Evolutionary conservation across 1,140 invertebrate species (phyloP), one percentile per base, ranked within the genome.

Genomic region (Saccostrea echinata): DNA sequence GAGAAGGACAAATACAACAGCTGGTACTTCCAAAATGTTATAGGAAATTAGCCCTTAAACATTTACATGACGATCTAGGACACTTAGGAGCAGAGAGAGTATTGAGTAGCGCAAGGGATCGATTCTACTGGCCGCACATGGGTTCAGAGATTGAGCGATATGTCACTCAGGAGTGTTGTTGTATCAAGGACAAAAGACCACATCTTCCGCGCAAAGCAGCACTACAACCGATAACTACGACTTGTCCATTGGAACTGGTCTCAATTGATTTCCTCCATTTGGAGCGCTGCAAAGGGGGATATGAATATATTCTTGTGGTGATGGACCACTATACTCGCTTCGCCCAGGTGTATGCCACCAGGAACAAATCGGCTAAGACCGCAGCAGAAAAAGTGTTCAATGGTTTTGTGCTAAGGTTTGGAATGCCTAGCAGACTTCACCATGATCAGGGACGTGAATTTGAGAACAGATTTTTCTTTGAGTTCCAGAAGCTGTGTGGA

Each of bases 41-140:
- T n/a, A n/a, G n/a, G n/a, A n/a, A n/a, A n/a, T n/a, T n/a, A n/a
- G n/a, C n/a, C n/a, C n/a, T n/a, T n/a, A n/a, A n/a, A n/a, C n/a
- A n/a, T n/a, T n/a, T n/a, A n/a, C n/a, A n/a, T n/a, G n/a, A n/a
- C n/a, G n/a, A n/a, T n/a, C 35, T 87, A 12, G 2, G 84, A 4
- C 81, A 89, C 21, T 85, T 90, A 52, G 9, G 55, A 89, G 12
- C 88, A 88, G 86, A 89, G 88, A 24, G 89, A 91, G 64, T 68
- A 83, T 52, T 88, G 90, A 12, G 33, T n/a, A 11, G 89, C 85
- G 82, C n/a, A n/a, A n/a, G n/a, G n/a, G n/a, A n/a, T n/a, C n/a
- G n/a, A n/a, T n/a, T n/a, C n/a, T n/a, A n/a, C 52, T 91, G 90
- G 88, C 85, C 89, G 18, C 43, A 85, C 0, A 91, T 90, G 86